Base-by-base conservation (phyloP, 2,113 vertebrate species). In the Anthoscopus minutus region DNA sequence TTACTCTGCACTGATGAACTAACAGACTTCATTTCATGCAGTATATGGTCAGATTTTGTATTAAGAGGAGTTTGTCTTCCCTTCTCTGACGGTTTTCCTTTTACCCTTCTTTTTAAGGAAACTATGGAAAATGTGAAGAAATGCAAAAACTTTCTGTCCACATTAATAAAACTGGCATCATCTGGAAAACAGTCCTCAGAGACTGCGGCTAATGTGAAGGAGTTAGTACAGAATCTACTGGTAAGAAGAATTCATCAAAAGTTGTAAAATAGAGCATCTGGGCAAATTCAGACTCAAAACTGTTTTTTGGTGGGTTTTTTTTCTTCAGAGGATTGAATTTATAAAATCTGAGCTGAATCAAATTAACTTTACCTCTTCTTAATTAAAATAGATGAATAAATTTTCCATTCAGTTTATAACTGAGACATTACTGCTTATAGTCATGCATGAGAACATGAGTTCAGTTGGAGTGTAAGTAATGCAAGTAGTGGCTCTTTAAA, bases 71-170 rank as follows among this genome's bases (percentile, higher is more conserved):
- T 51, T 91, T 54, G 22, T 37, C n/a, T 79, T 81, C 51, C 7
- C 24, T 78, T 88, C 22, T 35, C 21, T 88, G 31, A 88, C 42
- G 69, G 23, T 13, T 31, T 82, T 24, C 38, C 13, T 92, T 81
- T n/a, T 74, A 30, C 33, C 4, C 2, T 13, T 84, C 11, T 1
- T 35, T 8, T 9, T 25, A 62, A 99, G 99, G 99, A 99, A 97
- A 99, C 99, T 11, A 98, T 99, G 98, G 99, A 99, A 97, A 99
- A 99, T 97, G 99, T 99, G 97, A 99, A 99, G 97, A 99, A 99
- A 96, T 99, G 99, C 96, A 99, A 98, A 98, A 99, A 99, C 97
- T 99, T 99, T 96, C 97, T 99, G 88, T 99, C 99, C 27, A 99
- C 99, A 5, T 95, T 99, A 96, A 99, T 99, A 97, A 99, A 99